phyloP scores from a whole-genome alignment of 2,113 vertebrate species.

The Axis porcinus region DNA sequence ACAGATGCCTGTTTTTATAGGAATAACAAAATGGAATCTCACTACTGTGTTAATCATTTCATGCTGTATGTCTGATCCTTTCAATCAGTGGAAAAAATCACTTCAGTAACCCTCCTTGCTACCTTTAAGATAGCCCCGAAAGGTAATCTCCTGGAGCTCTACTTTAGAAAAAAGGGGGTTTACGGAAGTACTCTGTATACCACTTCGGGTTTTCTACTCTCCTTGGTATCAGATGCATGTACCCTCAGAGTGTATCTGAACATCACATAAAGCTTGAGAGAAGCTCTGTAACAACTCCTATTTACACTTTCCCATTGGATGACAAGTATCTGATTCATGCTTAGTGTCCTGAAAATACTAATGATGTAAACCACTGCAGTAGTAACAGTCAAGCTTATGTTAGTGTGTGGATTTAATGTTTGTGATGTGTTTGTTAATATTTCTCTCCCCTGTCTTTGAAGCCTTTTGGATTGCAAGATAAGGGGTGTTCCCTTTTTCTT shows the following conservation, averaged over 20 bases:
- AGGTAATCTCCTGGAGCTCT: neutral
- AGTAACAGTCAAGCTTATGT: neutral
- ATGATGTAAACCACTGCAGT: neutral
- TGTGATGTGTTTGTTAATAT: neutral
- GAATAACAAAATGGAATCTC: constrained; percentile 24
- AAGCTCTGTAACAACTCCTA: neutral
- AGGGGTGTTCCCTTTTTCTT: neutral
- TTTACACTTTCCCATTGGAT: constrained; percentile 15
- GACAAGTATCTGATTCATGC: neutral
- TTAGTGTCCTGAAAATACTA: constrained; percentile 37
- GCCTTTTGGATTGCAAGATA: neutral
- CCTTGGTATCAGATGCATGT: neutral
- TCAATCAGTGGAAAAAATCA: neutral
- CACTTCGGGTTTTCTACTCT: neutral
- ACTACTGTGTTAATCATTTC: constrained; percentile 21
- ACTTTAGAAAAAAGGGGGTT: neutral
- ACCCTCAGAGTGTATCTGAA: neutral
- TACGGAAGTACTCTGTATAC: neutral
- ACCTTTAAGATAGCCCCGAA: neutral
- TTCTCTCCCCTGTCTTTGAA: neutral
- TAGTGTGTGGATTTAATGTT: neutral
- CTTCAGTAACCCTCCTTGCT: neutral
- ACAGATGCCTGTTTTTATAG: constrained; percentile 36
- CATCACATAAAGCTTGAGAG: neutral
- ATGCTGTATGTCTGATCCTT: neutral